These are phyloP conservation scores for Calameuta filiformis DNA, from an alignment of 2,888 invertebrate species.

Conservation along the genomic window DNA sequence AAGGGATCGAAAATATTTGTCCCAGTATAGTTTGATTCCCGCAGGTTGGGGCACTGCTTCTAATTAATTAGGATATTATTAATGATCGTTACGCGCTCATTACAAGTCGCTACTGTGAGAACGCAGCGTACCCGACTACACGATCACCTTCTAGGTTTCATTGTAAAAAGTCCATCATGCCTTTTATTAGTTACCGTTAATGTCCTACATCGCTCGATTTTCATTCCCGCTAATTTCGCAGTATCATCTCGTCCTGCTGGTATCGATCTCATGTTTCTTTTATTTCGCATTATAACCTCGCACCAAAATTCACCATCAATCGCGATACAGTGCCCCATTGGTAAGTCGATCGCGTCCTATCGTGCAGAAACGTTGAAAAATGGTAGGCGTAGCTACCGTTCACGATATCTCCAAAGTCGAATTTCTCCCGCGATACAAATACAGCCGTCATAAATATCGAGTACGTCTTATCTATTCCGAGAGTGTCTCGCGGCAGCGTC, in stretches of 20 bases:
- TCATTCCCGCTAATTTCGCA: conserved; percentile 1
- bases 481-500: conserved; percentile 18
- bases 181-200: conserved; percentile 43
- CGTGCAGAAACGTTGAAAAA: neutral
- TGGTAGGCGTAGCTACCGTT: neutral
- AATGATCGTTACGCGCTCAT: conserved; percentile 45
- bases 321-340: neutral
- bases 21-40: neutral
- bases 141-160: neutral
- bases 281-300: neutral
- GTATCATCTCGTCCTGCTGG: neutral
- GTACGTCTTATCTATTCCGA: conserved; percentile 1
- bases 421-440: conserved; percentile 8
- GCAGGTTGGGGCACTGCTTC: neutral
- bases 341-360: neutral
- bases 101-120: conserved; percentile 29
- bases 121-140: neutral
- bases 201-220: conserved; percentile 34
- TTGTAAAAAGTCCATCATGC: neutral
- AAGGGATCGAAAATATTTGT: neutral
- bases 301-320: neutral
- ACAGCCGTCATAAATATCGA: conserved; percentile 26
- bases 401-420: conserved; percentile 8
- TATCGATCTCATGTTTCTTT: neutral
- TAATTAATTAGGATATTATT: conserved; percentile 31